Conservation (phyloP, 2,888 invertebrate species). For the Chymomyza amoena region DNA sequence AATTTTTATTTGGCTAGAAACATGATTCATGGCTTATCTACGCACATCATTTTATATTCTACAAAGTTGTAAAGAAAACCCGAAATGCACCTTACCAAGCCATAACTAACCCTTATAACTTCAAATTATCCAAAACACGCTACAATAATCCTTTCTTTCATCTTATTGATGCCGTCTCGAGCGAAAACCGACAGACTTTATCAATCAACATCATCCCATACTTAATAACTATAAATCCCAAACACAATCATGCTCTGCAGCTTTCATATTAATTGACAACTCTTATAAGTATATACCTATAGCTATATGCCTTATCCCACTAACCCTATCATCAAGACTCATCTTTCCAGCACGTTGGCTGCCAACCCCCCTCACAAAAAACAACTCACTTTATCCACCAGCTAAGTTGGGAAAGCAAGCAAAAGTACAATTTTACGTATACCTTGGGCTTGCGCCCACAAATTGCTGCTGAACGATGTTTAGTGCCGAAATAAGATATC, state of each 20-base stretch:
- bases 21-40: no score
- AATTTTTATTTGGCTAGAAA: no score
- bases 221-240: neutral
- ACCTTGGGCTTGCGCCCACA: conserved; percentile 48
- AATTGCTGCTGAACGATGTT: conserved; percentile 34
- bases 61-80: no score
- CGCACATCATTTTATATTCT: no score
- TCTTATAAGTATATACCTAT: no score
- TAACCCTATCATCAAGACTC: neutral
- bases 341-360: neutral
- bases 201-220: neutral
- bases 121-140: no score
- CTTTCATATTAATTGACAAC: neutral
- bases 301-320: neutral
- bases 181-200: neutral
- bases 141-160: neutral
- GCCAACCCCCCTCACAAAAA: neutral
- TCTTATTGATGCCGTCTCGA: neutral
- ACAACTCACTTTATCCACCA: neutral
- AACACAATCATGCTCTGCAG: neutral
- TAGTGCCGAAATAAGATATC: conserved; percentile 67
- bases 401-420: neutral
- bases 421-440: neutral
- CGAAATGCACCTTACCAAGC: no score
- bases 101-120: no score